Base-by-base conservation (phyloP, 2,113 vertebrate genomes). In the Myotis davidii region DNA sequence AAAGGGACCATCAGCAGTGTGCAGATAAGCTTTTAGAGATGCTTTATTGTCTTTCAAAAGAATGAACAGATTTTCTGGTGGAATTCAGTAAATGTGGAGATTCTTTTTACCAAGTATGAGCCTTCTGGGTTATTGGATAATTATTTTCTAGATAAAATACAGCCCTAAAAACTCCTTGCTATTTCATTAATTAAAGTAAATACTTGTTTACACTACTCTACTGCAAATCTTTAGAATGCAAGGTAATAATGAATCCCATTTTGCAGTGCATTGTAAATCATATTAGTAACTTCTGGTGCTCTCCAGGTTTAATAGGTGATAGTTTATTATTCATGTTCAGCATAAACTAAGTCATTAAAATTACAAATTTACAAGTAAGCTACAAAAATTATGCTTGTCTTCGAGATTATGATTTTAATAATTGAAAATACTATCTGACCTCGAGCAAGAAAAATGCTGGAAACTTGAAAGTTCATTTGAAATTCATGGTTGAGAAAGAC, bases 341-440 rank as follows among this genome's bases (percentile, higher is more conserved):
- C 90, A 98, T 98, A 97, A 97, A 97, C 50, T 69, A 97, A 95
- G 67, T 97, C 90, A 96, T 95, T 98, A 96, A 95, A 91, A 96
- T 91, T 76, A 95, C 27, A 96, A 97, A 95, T 72, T 84, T 92
- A 84, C 21, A 96, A 86, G 42, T 87, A 97, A 95, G 78, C 77
- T 93, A 78, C 32, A 96, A 92, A 97, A 98, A 94, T 74, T 85
- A 86, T 96, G 77, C 82, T 96, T 48, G 79, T 95, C 29, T 76
- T 94, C 65, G 95, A 77, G 84, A 97, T 96, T 93, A 96, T 34
- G 45, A 52, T 88, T 97, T 97, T 96, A 93, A 93, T 83, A 61
- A 96, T 90, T 97, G 82, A 88, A 97, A 97, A 78, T 50, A 56
- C 85, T 76, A 85, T 76, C 76, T 94, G 86, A 98, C 45, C 34